These are phyloP conservation scores for Fulica atra DNA, from an alignment of 2,113 vertebrate genomes.

Conservation along the genomic window DNA sequence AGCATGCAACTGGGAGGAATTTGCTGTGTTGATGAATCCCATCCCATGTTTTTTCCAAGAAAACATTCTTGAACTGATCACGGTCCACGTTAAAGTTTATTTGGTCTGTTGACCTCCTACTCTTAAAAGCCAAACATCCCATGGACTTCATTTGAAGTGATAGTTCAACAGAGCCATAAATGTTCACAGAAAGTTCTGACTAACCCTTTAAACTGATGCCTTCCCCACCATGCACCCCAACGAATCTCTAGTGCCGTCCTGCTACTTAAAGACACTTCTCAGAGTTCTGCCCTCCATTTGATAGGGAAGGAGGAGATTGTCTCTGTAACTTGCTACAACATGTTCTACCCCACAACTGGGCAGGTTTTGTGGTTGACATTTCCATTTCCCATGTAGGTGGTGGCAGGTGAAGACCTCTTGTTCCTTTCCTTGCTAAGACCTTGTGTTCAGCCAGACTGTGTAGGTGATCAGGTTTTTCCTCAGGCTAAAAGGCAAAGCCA, in stretches of 20 bases:
- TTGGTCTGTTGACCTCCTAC: background rate
- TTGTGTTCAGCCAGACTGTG: background rate
- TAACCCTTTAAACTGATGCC: background rate
- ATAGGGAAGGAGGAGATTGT: background rate
- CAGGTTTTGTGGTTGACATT: background rate
- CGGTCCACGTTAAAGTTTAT: background rate
- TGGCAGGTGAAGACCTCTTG: background rate
- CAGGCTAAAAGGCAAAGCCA: background rate
- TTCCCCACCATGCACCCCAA: background rate
- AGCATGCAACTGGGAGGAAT: background rate
- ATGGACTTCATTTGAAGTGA: background rate
- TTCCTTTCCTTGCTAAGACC: background rate
- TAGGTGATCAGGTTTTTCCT: background rate
- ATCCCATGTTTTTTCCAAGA: background rate
- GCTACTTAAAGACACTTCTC: background rate
- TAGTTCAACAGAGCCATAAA: background rate
- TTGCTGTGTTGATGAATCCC: background rate
- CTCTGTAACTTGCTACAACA: background rate
- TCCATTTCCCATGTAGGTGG: background rate
- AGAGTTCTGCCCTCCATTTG: background rate
- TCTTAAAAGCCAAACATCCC: background rate
- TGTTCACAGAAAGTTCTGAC: background rate
- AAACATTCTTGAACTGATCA: background rate
- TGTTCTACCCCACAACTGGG: background rate
- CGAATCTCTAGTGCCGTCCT: background rate